A percentile compares a stretch with the other conserved stretches of the same genome.
phyloP scores from a whole-genome alignment of 2,888 invertebrate species.

The Hemithea aestivaria region DNA sequence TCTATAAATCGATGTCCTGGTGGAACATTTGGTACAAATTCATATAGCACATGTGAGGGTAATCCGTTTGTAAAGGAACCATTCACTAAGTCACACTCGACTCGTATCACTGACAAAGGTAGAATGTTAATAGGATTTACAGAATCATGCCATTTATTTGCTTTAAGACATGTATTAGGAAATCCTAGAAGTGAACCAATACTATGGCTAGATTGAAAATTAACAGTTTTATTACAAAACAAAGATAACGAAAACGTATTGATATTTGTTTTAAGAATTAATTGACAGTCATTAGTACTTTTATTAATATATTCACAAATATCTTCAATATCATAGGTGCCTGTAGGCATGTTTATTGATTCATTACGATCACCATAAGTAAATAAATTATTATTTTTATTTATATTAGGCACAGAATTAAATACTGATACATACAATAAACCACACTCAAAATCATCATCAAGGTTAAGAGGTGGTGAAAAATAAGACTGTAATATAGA shows the following conservation, averaged over 20 bases:
- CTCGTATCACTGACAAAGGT: conserved; percentile 1
- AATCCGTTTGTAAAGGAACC: conserved; percentile 4
- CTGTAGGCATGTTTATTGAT: background rate
- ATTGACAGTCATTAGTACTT: background rate
- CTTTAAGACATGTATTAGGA: too few species aligned
- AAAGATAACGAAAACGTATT: conserved; percentile 2
- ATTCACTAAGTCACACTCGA: conserved; percentile 8
- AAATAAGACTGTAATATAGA: too few species aligned
- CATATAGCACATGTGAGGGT: background rate
- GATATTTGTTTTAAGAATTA: too few species aligned
- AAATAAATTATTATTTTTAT: background rate
- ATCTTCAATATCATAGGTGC: background rate
- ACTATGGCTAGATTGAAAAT: too few species aligned
- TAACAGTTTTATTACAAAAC: too few species aligned
- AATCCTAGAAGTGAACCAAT: too few species aligned
- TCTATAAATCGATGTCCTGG: background rate
- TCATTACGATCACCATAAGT: background rate
- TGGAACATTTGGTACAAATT: background rate
- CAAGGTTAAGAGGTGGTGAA: too few species aligned
- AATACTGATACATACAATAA: background rate
- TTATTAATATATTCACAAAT: background rate
- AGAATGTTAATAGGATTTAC: conserved; percentile 4
- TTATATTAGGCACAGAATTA: background rate
- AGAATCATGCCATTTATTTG: conserved; percentile 9
- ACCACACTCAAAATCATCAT: too few species aligned